These are phyloP conservation scores for Castor canadensis DNA, from an alignment of 2,113 vertebrate genomes.

Conservation along the genomic window DNA sequence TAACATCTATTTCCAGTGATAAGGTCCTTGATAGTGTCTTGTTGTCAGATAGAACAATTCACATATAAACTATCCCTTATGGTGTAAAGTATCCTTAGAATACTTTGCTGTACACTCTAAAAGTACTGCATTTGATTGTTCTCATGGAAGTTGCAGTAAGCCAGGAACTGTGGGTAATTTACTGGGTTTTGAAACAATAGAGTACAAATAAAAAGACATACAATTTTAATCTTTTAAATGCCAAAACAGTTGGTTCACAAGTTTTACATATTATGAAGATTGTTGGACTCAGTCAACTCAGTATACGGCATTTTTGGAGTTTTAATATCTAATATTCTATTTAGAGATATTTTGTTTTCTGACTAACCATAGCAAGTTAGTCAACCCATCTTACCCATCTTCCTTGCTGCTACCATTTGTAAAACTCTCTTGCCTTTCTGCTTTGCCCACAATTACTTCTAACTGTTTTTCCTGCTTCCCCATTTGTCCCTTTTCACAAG, in stretches of 20 bases:
- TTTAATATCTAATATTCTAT: background rate
- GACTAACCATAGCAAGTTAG: background rate
- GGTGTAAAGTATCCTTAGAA: background rate
- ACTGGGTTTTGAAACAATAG: background rate
- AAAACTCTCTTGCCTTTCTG: background rate
- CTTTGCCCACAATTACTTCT: background rate
- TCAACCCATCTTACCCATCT: fast-evolving
- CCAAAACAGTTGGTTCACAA: background rate
- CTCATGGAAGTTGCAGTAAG: background rate
- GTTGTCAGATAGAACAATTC: background rate
- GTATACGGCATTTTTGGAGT: background rate
- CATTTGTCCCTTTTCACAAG: background rate
- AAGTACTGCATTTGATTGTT: background rate
- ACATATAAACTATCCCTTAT: background rate
- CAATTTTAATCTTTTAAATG: background rate
- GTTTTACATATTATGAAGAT: background rate
- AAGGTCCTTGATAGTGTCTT: background rate
- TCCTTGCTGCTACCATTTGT: background rate
- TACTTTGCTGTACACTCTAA: background rate
- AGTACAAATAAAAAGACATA: background rate
- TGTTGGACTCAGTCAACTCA: background rate
- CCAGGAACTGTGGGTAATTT: background rate
- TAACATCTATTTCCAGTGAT: background rate
- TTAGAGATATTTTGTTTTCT: background rate
- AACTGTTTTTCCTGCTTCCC: background rate